Conservation (phyloP, 92 coral and sea anemone genomes). For the Zoanthus gigantus region DNA sequence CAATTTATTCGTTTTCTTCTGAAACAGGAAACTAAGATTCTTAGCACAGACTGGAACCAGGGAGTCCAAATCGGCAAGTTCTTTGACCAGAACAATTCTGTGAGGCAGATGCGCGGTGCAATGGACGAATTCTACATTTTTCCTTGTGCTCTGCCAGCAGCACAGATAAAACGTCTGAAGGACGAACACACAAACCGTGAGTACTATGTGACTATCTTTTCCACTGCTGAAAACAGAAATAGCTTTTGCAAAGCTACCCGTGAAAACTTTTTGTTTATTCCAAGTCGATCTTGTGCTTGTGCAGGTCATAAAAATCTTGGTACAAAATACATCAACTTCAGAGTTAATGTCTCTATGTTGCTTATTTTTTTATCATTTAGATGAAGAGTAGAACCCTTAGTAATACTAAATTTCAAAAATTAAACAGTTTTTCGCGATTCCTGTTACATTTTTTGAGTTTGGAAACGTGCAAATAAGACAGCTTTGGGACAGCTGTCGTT, state of each 20-base stretch:
- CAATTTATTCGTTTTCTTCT: not conserved
- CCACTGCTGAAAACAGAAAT: too few relatives aligned
- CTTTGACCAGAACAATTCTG: slow-evolving; percentile 57
- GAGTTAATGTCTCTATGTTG: not conserved
- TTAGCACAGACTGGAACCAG: slow-evolving; percentile 84
- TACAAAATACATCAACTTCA: not conserved
- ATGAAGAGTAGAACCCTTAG: too few relatives aligned
- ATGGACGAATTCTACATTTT: slow-evolving; percentile 91
- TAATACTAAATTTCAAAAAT: too few relatives aligned
- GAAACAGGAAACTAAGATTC: slow-evolving; percentile 61
- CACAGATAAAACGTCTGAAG: slow-evolving; percentile 65
- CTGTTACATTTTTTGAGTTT: too few relatives aligned
- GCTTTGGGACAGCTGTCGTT: too few relatives aligned
- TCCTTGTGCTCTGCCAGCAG: slow-evolving; percentile 80
- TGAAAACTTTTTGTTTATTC: too few relatives aligned
- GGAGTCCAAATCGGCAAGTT: slow-evolving; percentile 80
- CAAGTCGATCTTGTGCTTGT: not conserved
- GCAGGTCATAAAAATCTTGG: not conserved
- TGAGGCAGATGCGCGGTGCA: slow-evolving; percentile 79
- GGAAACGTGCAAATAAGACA: too few relatives aligned
- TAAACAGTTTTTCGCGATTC: too few relatives aligned
- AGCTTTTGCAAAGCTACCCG: too few relatives aligned
- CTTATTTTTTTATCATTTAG: too few relatives aligned
- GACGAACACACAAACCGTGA: slow-evolving; percentile 79
- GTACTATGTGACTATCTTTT: slow-evolving; percentile 18